These are phyloP conservation scores for Amblyornis subalaris DNA, from an alignment of 2,113 vertebrate species.

Conservation along the genomic window DNA sequence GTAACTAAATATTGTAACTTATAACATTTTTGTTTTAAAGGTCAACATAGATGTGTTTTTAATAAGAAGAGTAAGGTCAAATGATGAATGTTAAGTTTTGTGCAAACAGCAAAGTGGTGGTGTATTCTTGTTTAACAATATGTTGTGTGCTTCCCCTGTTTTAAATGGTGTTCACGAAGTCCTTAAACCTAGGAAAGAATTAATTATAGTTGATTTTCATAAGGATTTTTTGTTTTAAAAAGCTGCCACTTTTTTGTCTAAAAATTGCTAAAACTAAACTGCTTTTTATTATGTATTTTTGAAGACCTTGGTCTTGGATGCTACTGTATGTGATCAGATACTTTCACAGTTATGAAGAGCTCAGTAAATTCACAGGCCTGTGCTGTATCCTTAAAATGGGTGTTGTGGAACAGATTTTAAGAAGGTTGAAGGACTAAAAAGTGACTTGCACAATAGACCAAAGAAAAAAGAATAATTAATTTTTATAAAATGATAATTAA, in stretches of 20 bases:
- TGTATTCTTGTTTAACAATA: not conserved
- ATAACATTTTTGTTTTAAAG: not conserved
- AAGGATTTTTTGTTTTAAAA: not conserved
- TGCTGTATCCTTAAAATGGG: not conserved
- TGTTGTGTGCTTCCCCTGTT: not conserved
- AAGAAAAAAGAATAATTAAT: not conserved
- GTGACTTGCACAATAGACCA: not conserved
- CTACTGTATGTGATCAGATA: not conserved
- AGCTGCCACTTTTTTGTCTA: not conserved
- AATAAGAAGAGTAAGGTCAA: not conserved
- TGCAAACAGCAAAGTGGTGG: not conserved
- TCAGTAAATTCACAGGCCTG: not conserved
- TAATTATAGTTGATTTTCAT: not conserved
- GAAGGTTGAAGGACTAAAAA: not conserved
- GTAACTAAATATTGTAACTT: not conserved
- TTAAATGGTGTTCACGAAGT: not conserved
- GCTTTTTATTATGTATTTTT: not conserved
- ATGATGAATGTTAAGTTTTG: not conserved
- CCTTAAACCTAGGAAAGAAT: not conserved
- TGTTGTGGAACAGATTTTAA: not conserved
- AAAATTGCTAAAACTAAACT: not conserved
- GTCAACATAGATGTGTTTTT: not conserved
- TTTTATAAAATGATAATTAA: not conserved
- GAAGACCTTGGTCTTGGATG: not conserved
- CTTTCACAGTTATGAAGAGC: not conserved